Evolutionary conservation across 2,113 vertebrate genomes (phyloP), one percentile per base, ranked within the genome.

Genomic region (Crotophaga sulcirostris): DNA sequence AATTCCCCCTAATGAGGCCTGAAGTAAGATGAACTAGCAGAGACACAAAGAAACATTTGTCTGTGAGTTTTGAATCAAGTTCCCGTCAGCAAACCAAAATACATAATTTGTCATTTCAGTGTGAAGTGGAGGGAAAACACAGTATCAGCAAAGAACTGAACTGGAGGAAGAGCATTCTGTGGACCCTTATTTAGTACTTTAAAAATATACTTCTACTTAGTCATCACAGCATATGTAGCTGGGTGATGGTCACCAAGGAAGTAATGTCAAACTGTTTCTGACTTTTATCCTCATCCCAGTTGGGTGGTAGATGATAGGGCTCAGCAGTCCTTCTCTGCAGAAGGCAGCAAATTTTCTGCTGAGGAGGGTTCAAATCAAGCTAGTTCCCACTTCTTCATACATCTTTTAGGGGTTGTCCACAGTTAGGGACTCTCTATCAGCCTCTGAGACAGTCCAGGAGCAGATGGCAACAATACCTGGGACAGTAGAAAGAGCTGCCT

Each of bases 1-100:
- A 89, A 33, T 91, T 4, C 31, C n/a, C 60, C 8, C 5, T n/a
- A 64, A 60, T 66, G 45, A 74, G n/a, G 16, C 16, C 40, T 84
- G 36, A 77, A 77, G n/a, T n/a, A 93, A 87, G 31, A 70, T 3
- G 3, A 70, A 72, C 34, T 55, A n/a, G 8, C 42, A 77, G n/a
- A 74, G 31, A 69, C 3, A 8, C 7, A 60, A 51, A 47, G 13
- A 56, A 74, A 40, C 21, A 25, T 45, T 62, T 0, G 0, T 66
- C 66, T 51, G 7, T 73, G 25, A 6, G 8, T 73, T 9, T 52
- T 70, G 31, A 74, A 28, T 25, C 3, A 3, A 23, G 8, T 33
- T 84, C 23, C 66, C 12, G 17, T 19, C 12, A 63, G 69, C 42
- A 69, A 81, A 15, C 9, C 29, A 54, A 62, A 84, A 78, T 13